Conservation (phyloP, 1,140 invertebrate genomes). For the Streblospio benedicti region DNA sequence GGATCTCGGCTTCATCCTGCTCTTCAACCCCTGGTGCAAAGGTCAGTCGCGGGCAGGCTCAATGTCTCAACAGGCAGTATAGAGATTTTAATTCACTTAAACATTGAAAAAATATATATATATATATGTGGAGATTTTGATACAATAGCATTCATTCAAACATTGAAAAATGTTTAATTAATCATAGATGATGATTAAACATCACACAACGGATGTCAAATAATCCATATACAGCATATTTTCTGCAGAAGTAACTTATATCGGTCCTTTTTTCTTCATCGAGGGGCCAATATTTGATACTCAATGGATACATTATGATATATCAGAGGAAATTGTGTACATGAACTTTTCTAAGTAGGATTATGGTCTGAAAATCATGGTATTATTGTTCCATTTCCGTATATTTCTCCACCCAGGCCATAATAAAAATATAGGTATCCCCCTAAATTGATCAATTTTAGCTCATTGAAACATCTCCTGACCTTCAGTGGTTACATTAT, state of each 20-base stretch:
- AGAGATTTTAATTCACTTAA: not conserved
- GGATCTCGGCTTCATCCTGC: slow-evolving; percentile 66
- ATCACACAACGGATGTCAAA: not conserved
- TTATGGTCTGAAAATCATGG: not conserved
- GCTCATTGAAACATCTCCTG: not conserved
- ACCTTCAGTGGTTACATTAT: not conserved
- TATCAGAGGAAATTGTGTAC: too few species aligned
- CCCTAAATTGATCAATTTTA: not conserved
- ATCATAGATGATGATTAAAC: not conserved
- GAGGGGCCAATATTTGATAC: too few species aligned
- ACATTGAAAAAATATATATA: not conserved
- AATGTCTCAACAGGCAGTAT: not conserved
- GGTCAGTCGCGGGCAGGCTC: too few species aligned
- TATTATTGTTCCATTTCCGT: not conserved
- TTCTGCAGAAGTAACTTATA: too few species aligned
- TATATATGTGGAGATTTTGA: not conserved
- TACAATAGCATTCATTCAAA: not conserved
- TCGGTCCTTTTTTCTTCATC: too few species aligned
- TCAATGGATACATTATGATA: too few species aligned
- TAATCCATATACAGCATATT: too few species aligned
- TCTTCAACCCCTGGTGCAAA: slow-evolving; percentile 79
- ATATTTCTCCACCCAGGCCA: not conserved
- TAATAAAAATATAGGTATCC: not conserved
- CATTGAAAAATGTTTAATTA: not conserved
- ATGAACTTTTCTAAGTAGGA: not conserved